Evolutionary conservation across 2,797 vertebrate genomes (phyloP), one percentile per base, ranked within the genome.

Genomic region (Galaxias olidus): DNA sequence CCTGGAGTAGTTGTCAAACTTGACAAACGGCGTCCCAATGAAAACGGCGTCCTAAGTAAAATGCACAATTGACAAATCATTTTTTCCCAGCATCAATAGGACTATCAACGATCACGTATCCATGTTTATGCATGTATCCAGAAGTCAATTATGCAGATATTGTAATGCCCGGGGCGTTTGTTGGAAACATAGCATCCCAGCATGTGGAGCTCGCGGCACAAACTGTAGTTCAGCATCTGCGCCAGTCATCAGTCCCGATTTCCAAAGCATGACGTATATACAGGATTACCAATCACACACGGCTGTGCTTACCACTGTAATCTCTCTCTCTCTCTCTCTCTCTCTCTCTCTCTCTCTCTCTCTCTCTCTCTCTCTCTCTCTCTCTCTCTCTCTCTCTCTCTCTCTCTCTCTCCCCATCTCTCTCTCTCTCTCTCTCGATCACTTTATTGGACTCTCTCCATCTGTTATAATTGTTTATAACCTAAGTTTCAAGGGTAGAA

Each of bases 171-270:
- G 1, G 61, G 51, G 59, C 69, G 65, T 64, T 59, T 46, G 65
- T 9, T 53, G 18, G 43, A 10, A 5, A 7, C 61, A 46, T 43
- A 49, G 68, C 76, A 79, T 84, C 73, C 71, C 69, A 30, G 63
- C 66, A 7, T 1, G 20, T 57, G 70, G 69, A 53, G 76, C 58
- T 40, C 5, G 30, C 12, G 11, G 8, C 20, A 12, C 53, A 9
- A 7, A 11, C 19, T 13, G 19, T n/a, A 11, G 53, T 12, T 41
- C 57, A 46, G 65, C 75, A 84, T 85, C 81, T 84, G 80, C 72
- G 62, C 53, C 76, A 71, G 78, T 85, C 71, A 77, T 83, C 82
- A 84, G 85, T 84, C 76, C 80, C 47, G 59, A 69, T 79, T 74
- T 59, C 73, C 56, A 44, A 67, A 64, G 15, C 30, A 30, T 89